phyloP scores from a whole-genome alignment of 1,140 invertebrate genomes.

The Solenopsis fugax region DNA sequence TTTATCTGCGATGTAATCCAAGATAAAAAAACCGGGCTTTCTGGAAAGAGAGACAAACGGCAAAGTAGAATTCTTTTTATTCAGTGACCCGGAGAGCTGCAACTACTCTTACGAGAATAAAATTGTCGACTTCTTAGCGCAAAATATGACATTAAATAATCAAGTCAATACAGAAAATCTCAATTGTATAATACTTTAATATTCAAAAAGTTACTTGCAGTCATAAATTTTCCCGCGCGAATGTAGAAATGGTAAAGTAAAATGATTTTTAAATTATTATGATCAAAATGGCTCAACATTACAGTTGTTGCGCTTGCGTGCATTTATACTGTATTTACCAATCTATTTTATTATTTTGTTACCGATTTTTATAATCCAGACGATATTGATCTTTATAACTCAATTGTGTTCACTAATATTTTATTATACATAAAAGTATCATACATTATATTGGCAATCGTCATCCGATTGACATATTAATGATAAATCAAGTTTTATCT shows the following conservation, averaged over 20 bases:
- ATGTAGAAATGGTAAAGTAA: neutral
- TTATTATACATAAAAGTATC: neutral
- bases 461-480: neutral
- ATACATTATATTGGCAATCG: neutral
- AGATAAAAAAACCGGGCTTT: slow-evolving; percentile 58
- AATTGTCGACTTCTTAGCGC: slow-evolving; percentile 48
- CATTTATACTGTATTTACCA: neutral
- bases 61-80: slow-evolving; percentile 64
- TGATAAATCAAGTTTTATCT: neutral
- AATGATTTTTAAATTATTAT: neutral
- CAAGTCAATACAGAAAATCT: slow-evolving; percentile 11
- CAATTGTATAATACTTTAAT: neutral
- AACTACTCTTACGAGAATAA: slow-evolving; percentile 33
- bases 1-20: slow-evolving; percentile 70
- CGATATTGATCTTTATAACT: no score
- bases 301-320: neutral
- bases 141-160: slow-evolving; percentile 61
- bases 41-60: slow-evolving; percentile 4
- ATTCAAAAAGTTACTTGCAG: neutral
- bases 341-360: neutral
- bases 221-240: neutral
- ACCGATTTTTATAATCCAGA: neutral
- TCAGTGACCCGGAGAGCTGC: slow-evolving; percentile 65
- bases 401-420: neutral
- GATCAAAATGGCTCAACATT: neutral